These are phyloP conservation scores for Paramacrobiotus metropolitanus DNA, from an alignment of 1,140 invertebrate species.

Conservation along the genomic window DNA sequence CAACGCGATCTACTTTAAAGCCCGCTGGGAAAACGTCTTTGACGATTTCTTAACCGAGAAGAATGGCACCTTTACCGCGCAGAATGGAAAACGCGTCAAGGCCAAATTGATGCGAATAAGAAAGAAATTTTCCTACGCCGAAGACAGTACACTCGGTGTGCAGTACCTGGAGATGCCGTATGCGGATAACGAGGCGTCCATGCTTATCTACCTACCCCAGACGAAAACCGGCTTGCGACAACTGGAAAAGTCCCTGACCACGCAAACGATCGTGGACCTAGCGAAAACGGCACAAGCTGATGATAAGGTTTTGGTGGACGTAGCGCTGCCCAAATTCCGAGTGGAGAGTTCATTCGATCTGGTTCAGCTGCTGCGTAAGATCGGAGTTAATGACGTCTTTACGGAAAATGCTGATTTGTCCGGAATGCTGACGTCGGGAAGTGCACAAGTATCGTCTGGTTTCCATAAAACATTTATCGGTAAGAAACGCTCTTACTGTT, in stretches of 20 bases:
- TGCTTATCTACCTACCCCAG: conserved; percentile 18
- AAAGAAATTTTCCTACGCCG: background rate
- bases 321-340: background rate
- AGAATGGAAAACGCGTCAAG: background rate
- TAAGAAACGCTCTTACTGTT: too few species aligned
- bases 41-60: conserved; percentile 30
- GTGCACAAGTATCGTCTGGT: background rate
- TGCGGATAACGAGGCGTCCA: conserved; percentile 29
- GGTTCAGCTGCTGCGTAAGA: background rate
- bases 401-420: background rate
- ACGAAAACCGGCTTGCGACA: conserved; percentile 8
- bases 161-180: conserved; percentile 39
- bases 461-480: background rate
- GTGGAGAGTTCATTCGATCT: background rate
- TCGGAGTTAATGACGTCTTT: background rate
- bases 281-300: background rate
- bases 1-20: conserved; percentile 69
- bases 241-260: background rate
- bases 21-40: conserved; percentile 46
- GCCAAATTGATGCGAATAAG: background rate
- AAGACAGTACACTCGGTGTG: conserved; percentile 30
- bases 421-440: background rate
- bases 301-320: background rate
- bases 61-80: conserved; percentile 40
- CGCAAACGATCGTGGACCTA: background rate